Percentiles rank a stretch among this genome's conserved stretches.
Conservation (phyloP, 2,113 vertebrate genomes). For the Megaleporinus macrocephalus region DNA sequence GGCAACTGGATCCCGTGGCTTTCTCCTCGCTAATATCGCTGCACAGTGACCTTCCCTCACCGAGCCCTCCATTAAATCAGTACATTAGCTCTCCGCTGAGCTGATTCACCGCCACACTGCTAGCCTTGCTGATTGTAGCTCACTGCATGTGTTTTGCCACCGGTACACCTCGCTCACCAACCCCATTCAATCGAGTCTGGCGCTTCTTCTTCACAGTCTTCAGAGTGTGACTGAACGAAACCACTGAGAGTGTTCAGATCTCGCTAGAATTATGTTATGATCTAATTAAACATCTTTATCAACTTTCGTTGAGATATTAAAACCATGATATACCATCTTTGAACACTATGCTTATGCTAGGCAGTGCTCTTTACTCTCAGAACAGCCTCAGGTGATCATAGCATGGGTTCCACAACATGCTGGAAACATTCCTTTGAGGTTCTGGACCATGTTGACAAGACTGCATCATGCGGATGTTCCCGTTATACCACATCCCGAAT, state of each 20-base stretch:
- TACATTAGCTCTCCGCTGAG: conserved; percentile 33
- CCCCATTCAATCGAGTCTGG: neutral
- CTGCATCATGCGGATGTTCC: neutral
- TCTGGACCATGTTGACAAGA: neutral
- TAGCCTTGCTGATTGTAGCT: conserved; percentile 13
- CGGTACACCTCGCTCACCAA: neutral
- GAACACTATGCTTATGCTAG: too few species aligned
- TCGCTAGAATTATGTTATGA: too few species aligned
- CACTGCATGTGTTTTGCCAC: neutral
- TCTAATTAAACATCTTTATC: too few species aligned
- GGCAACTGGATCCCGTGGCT: conserved; percentile 15
- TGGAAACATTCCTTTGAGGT: too few species aligned
- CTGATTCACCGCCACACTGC: neutral
- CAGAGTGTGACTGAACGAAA: neutral
- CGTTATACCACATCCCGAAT: neutral
- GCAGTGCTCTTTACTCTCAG: too few species aligned
- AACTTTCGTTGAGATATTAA: too few species aligned
- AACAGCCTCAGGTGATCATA: neutral
- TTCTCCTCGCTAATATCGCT: neutral
- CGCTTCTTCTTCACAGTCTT: neutral
- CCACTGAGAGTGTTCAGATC: too few species aligned
- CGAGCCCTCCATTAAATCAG: conserved; percentile 35
- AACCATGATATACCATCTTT: too few species aligned
- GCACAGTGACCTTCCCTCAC: neutral
- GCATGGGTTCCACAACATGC: neutral